phyloP scores from a whole-genome alignment of 1,140 invertebrate species.

The Eupristina koningsbergeri region DNA sequence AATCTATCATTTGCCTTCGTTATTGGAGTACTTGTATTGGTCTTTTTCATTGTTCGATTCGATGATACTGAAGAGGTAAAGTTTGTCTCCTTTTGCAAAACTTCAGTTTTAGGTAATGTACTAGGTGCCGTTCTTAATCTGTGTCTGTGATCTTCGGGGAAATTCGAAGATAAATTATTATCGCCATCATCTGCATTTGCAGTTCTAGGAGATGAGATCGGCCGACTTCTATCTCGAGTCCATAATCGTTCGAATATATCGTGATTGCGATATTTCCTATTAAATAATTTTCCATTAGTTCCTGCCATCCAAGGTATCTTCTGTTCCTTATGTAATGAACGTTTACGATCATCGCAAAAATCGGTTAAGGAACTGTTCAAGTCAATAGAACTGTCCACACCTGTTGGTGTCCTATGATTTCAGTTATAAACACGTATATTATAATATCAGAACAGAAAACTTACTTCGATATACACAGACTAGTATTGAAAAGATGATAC shows the following conservation, averaged over 20 bases:
- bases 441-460: no score
- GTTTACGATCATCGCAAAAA: not conserved
- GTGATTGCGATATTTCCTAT: not conserved
- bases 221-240: not conserved
- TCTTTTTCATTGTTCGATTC: no score
- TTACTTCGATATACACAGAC: no score
- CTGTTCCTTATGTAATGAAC: not conserved
- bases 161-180: no score
- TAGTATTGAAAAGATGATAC: no score
- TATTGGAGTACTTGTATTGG: no score
- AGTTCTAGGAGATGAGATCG: not conserved
- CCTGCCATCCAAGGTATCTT: not conserved
- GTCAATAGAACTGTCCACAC: conserved; percentile 29
- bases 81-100: not conserved
- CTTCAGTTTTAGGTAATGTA: not conserved
- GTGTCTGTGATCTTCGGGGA: no score
- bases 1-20: no score
- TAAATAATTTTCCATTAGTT: not conserved
- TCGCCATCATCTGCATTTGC: no score
- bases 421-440: not conserved
- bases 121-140: not conserved
- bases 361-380: conserved; percentile 3
- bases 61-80: no score
- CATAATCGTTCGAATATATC: not conserved
- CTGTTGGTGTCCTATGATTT: not conserved